Percentiles rank a stretch among this genome's conserved stretches.
These are phyloP conservation scores for Egretta garzetta DNA, from an alignment of 2,113 vertebrate species.

Conservation along the genomic window DNA sequence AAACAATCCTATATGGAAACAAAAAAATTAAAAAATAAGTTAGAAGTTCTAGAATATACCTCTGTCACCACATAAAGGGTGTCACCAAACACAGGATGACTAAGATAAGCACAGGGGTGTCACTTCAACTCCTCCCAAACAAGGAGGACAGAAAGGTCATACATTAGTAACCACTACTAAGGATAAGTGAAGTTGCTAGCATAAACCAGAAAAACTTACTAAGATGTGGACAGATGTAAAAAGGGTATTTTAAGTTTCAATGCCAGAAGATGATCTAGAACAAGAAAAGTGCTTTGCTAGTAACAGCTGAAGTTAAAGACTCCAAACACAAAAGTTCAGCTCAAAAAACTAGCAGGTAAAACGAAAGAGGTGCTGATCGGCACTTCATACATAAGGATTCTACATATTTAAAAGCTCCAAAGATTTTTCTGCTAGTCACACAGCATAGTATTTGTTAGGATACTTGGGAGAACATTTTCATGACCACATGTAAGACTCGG, in stretches of 20 bases:
- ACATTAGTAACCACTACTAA: background rate
- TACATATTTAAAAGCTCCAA: background rate
- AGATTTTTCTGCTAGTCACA: background rate
- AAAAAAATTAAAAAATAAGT: background rate
- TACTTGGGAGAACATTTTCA: background rate
- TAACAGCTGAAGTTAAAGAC: background rate
- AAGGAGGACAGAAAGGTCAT: background rate
- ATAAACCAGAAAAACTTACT: background rate
- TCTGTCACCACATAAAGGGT: background rate
- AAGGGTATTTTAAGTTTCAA: background rate
- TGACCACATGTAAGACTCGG: background rate
- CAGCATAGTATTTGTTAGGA: background rate
- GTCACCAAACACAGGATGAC: background rate
- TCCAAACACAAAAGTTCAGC: background rate
- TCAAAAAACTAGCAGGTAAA: background rate
- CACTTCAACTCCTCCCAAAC: background rate
- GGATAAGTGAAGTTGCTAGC: background rate
- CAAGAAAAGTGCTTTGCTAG: background rate
- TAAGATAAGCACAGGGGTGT: background rate
- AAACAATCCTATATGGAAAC: background rate
- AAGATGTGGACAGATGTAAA: background rate
- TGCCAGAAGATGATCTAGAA: background rate
- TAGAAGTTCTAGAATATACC: background rate
- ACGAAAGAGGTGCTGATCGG: background rate
- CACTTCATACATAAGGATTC: accelerated